Evolutionary conservation across 2,797 vertebrate genomes (phyloP).

Genomic region (Pseudomugil gertrudae): DNA sequence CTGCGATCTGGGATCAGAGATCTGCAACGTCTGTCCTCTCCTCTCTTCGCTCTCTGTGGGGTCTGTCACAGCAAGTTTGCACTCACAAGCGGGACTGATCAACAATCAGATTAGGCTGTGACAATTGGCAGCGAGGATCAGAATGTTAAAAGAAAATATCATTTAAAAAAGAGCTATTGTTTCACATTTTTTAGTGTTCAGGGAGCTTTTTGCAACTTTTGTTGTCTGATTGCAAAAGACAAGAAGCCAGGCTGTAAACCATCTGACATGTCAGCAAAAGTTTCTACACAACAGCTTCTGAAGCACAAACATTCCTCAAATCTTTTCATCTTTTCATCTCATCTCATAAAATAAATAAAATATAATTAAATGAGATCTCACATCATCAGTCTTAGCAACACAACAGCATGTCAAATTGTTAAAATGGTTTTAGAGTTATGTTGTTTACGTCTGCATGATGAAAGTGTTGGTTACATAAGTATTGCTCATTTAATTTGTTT

Average conservation of each 20-base stretch:
- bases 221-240: background rate
- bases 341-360: too few species aligned
- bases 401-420: background rate
- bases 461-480: background rate
- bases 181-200: slow-evolving; percentile 1
- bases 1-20: slow-evolving; percentile 64
- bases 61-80: slow-evolving; percentile 73
- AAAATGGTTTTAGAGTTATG: background rate
- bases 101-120: slow-evolving; percentile 61
- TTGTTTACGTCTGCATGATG: background rate
- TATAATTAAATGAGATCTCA: background rate
- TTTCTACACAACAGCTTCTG: background rate
- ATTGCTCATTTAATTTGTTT: too few species aligned
- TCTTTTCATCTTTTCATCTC: background rate
- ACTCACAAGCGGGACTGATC: slow-evolving; percentile 61
- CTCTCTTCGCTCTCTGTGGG: slow-evolving; percentile 60
- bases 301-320: background rate
- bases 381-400: background rate
- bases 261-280: background rate
- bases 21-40: slow-evolving; percentile 58
- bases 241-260: background rate
- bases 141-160: slow-evolving; percentile 15
- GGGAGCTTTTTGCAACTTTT: background rate
- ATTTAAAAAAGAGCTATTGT: slow-evolving; percentile 2
- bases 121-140: slow-evolving; percentile 9